Evolutionary conservation across 2,113 vertebrate genomes (phyloP).

Genomic region (Cryptomyrus ogoouensis): DNA sequence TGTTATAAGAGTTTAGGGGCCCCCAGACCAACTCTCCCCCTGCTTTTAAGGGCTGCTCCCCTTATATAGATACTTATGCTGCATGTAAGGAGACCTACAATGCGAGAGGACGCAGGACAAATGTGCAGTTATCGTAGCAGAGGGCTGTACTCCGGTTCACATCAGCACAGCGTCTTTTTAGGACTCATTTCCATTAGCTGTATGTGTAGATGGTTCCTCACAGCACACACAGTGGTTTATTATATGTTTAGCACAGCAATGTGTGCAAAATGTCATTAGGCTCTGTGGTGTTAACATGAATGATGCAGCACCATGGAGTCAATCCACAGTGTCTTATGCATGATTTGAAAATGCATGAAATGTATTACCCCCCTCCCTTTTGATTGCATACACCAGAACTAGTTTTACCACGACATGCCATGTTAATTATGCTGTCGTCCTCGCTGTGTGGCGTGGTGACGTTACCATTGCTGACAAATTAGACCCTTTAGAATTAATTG

Average conservation of each 20-base stretch:
- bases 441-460: not conserved
- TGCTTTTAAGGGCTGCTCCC: not conserved
- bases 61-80: not conserved
- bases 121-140: not conserved
- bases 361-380: not conserved
- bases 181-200: not conserved
- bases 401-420: not conserved
- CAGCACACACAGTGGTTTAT: conserved; percentile 8
- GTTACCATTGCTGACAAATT: not conserved
- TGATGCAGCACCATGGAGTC: not conserved
- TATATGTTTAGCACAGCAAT: not conserved
- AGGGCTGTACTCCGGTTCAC: not conserved
- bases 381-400: not conserved
- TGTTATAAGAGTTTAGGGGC: not conserved
- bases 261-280: conserved; percentile 2
- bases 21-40: not conserved
- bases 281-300: not conserved
- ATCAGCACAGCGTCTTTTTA: not conserved
- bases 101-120: not conserved
- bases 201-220: not conserved
- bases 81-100: not conserved
- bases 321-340: not conserved
- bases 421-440: not conserved
- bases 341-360: not conserved
- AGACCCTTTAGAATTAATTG: not conserved